Conservation (phyloP, 1,140 invertebrate genomes). For the Ectropis grisescens region DNA sequence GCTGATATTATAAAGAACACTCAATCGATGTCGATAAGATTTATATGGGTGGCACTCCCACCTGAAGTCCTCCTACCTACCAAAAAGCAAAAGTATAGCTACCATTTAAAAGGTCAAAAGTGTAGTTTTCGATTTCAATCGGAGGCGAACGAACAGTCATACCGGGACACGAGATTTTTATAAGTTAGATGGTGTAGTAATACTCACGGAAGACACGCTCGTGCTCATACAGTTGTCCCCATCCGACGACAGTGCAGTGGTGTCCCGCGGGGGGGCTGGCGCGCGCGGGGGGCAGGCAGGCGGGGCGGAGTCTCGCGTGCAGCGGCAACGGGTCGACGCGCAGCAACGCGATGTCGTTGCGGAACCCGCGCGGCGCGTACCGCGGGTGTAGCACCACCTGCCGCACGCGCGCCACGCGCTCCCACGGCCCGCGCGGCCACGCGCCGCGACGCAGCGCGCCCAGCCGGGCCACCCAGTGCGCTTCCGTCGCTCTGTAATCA, state of each 20-base stretch:
- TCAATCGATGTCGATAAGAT: too few relatives aligned
- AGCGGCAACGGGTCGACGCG: conserved; percentile 75
- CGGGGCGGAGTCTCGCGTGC: conserved; percentile 80
- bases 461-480: conserved; percentile 84
- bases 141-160: too few relatives aligned
- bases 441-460: conserved; percentile 80
- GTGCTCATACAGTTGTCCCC: conserved; percentile 86
- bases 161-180: too few relatives aligned
- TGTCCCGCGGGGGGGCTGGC: conserved; percentile 72
- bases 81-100: too few relatives aligned
- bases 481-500: conserved; percentile 79
- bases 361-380: conserved; percentile 83
- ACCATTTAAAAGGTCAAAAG: too few relatives aligned
- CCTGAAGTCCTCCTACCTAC: too few relatives aligned
- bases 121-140: too few relatives aligned
- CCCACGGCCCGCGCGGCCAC: conserved; percentile 81
- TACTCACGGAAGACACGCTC: conserved; percentile 85
- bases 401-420: conserved; percentile 73
- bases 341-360: conserved; percentile 85
- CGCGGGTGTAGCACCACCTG: conserved; percentile 81
- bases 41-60: too few relatives aligned
- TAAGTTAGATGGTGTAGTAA: too few relatives aligned
- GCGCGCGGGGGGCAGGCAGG: conserved; percentile 75
- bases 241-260: conserved; percentile 84
- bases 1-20: too few relatives aligned